Percentiles rank a stretch among this genome's conserved stretches.
Evolutionary conservation across 1,140 invertebrate species (phyloP).

Genomic region (Mercenaria mercenaria): DNA sequence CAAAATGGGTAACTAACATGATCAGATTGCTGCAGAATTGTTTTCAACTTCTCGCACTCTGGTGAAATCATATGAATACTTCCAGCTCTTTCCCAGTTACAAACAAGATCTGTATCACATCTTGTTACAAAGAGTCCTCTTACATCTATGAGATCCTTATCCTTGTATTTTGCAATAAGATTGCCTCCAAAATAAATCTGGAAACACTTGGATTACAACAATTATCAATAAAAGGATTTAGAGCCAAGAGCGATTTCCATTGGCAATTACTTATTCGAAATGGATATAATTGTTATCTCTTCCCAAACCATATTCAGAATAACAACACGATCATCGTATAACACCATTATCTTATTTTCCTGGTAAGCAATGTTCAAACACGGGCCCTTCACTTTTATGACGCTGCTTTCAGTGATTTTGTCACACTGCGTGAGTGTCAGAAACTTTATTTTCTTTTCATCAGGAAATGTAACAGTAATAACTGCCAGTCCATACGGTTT

Average conservation of each 20-base stretch:
- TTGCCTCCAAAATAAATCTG: background rate
- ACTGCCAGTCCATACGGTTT: background rate
- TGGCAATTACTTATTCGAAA: background rate
- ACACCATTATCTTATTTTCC: background rate
- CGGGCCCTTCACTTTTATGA: background rate
- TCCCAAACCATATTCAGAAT: background rate
- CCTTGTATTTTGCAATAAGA: background rate
- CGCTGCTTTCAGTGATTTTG: background rate
- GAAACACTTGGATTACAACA: background rate
- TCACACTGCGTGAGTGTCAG: background rate
- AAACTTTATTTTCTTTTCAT: background rate
- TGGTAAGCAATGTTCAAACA: background rate
- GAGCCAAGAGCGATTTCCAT: background rate
- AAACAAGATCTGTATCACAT: background rate
- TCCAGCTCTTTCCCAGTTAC: background rate
- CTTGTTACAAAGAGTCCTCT: background rate
- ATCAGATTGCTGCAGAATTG: background rate
- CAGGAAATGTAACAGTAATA: background rate
- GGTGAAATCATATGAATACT: background rate
- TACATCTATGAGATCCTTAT: background rate
- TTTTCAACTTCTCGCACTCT: background rate
- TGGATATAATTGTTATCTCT: background rate
- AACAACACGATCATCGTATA: background rate
- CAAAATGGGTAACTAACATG: background rate
- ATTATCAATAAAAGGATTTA: background rate